A percentile compares a stretch with the other conserved stretches of the same genome.
phyloP scores from a whole-genome alignment of 2,888 invertebrate species.

The Plagiodera versicolora region DNA sequence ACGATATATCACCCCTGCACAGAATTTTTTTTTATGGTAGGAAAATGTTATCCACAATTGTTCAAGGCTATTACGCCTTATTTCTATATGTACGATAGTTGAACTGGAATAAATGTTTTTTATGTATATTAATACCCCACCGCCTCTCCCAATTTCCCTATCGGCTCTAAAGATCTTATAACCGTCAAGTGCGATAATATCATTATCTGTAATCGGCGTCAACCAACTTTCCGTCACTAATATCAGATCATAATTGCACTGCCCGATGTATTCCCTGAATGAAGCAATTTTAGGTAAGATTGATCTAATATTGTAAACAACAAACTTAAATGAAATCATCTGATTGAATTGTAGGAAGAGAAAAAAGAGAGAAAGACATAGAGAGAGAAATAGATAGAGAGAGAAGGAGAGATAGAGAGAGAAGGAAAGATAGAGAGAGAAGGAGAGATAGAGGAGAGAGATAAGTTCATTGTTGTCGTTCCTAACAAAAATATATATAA shows the following conservation, averaged over 20 bases:
- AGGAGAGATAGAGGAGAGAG: too few relatives aligned
- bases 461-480: background rate
- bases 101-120: background rate
- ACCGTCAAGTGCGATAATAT: background rate
- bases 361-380: background rate
- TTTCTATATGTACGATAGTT: background rate
- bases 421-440: background rate
- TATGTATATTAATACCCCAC: background rate
- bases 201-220: background rate
- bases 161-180: background rate
- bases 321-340: background rate
- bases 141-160: background rate
- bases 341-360: background rate
- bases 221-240: constrained; percentile 3
- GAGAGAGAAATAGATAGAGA: background rate
- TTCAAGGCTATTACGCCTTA: background rate
- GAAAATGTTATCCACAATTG: background rate
- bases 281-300: constrained; percentile 5
- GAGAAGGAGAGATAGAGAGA: background rate
- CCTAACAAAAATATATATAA: background rate
- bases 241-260: constrained; percentile 1
- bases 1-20: background rate
- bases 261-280: constrained; percentile 2
- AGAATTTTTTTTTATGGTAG: background rate
- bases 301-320: background rate